phyloP scores from a whole-genome alignment of 2,113 vertebrate genomes.

The Petromus typicus region DNA sequence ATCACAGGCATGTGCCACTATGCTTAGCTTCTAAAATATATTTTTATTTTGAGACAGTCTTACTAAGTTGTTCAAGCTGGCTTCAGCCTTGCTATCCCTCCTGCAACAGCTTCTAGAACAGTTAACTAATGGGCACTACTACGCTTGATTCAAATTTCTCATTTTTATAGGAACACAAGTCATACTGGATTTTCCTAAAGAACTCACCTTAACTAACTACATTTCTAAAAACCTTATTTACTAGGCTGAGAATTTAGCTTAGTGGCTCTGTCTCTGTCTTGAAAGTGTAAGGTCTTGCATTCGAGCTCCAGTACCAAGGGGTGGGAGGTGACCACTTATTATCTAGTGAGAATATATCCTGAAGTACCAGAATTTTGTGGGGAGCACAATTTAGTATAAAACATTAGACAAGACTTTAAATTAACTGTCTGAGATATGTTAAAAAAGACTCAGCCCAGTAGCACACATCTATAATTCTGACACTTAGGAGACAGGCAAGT shows the following conservation, averaged over 20 bases:
- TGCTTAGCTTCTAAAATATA: background rate
- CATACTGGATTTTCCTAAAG: background rate
- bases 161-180: background rate
- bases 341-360: background rate
- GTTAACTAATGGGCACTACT: background rate
- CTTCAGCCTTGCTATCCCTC: background rate
- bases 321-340: background rate
- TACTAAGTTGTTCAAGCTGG: background rate
- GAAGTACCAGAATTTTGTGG: background rate
- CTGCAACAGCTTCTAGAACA: background rate
- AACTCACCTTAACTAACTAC: background rate
- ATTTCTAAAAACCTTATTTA: background rate
- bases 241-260: too few relatives aligned
- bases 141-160: background rate
- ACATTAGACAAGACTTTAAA: background rate
- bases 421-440: background rate
- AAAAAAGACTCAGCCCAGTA: background rate
- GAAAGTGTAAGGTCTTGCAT: too few relatives aligned
- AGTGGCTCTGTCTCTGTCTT: too few relatives aligned
- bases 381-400: background rate
- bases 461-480: background rate
- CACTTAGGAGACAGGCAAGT: background rate
- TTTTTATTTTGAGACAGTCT: background rate
- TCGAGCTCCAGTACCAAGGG: too few relatives aligned
- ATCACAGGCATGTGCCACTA: background rate